These are phyloP conservation scores for Odontocolon sp. DNA, from an alignment of 2,888 invertebrate genomes.

Conservation along the genomic window DNA sequence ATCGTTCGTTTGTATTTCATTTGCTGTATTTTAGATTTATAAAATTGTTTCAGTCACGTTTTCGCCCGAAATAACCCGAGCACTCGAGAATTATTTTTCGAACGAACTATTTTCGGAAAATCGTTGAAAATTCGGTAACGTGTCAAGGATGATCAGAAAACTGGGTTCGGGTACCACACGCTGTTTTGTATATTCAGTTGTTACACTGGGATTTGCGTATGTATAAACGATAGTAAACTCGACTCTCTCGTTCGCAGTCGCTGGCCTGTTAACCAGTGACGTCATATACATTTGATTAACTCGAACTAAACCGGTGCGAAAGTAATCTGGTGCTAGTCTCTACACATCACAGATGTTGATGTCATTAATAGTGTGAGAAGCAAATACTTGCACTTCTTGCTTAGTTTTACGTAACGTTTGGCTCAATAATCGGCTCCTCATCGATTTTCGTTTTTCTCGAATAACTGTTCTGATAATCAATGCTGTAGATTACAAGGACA, in stretches of 20 bases:
- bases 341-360: too few species aligned
- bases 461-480: too few species aligned
- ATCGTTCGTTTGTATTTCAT: conserved; percentile 5
- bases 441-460: too few species aligned
- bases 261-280: neutral
- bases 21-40: conserved; percentile 13
- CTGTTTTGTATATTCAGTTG: neutral
- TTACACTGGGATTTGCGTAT: neutral
- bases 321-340: too few species aligned
- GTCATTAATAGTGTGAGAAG: too few species aligned
- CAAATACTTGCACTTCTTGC: too few species aligned
- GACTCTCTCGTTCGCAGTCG: neutral
- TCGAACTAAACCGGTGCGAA: too few species aligned
- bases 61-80: conserved; percentile 3
- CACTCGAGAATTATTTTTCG: neutral
- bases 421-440: too few species aligned
- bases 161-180: neutral
- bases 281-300: neutral
- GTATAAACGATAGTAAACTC: neutral
- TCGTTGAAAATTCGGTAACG: neutral
- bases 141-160: neutral
- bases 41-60: conserved; percentile 24
- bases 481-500: too few species aligned
- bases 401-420: too few species aligned
- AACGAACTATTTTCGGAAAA: neutral